Evolutionary conservation across 1,140 invertebrate species (phyloP).

Genomic region (Xylocopa sonorina): DNA sequence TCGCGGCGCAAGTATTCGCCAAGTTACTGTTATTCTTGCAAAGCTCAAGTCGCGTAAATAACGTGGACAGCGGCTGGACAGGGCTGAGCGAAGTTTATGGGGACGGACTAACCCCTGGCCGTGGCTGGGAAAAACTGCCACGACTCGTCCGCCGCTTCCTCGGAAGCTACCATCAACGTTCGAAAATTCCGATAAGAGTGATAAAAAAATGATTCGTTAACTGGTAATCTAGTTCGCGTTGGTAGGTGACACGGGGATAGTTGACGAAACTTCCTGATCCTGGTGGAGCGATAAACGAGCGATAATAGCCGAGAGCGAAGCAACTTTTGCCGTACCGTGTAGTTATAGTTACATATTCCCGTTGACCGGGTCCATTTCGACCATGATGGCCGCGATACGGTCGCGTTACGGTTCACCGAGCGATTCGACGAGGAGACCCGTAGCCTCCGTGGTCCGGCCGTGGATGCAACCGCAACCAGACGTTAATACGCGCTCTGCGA

Average conservation of each 20-base stretch:
- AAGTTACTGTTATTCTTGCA: constrained; percentile 48
- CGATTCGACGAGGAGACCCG: constrained; percentile 70
- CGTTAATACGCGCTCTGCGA: constrained; percentile 61
- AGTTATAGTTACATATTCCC: constrained; percentile 59
- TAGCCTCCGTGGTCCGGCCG: constrained; percentile 33
- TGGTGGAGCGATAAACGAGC: neutral
- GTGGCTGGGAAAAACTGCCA: neutral
- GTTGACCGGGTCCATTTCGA: constrained; percentile 67
- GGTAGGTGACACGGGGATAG: neutral
- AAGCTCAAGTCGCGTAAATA: constrained; percentile 23
- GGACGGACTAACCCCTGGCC: neutral
- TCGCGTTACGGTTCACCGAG: constrained; percentile 77
- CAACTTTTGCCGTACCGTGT: constrained; percentile 33
- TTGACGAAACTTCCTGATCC: neutral
- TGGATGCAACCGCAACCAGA: constrained; percentile 61
- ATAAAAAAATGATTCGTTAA: no score
- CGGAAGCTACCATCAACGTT: neutral
- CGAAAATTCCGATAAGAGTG: no score
- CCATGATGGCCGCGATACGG: constrained; percentile 72
- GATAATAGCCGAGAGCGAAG: constrained; percentile 19
- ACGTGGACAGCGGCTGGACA: constrained; percentile 23
- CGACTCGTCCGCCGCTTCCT: neutral
- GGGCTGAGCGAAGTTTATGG: constrained; percentile 1
- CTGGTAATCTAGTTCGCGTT: neutral
- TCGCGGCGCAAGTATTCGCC: constrained; percentile 43